A percentile compares a stretch with the other conserved stretches of the same genome.
These are phyloP conservation scores for Orthosia cruda DNA, from an alignment of 2,888 invertebrate species.

Conservation along the genomic window DNA sequence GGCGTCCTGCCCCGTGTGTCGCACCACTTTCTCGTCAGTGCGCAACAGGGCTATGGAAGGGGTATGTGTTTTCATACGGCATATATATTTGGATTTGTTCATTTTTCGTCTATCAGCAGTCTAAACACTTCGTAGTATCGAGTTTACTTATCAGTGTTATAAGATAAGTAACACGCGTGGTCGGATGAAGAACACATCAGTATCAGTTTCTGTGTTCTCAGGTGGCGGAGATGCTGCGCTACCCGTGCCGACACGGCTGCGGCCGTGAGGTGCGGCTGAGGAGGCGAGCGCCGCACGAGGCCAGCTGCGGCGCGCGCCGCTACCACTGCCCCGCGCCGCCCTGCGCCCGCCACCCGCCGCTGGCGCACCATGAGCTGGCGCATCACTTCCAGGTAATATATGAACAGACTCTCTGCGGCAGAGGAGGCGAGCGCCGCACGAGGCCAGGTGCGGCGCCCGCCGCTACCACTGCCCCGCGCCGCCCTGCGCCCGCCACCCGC, in stretches of 20 bases:
- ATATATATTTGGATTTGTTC: background rate
- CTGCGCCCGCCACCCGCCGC: too few species aligned
- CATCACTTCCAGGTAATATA: too few species aligned
- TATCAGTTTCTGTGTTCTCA: conserved; percentile 59
- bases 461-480: too few species aligned
- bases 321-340: too few species aligned
- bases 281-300: conserved; percentile 88
- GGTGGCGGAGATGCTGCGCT: conserved; percentile 90
- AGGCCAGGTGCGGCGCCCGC: too few species aligned
- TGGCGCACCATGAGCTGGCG: too few species aligned
- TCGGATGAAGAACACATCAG: conserved; percentile 13
- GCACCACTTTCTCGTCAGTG: conserved; percentile 89
- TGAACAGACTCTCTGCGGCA: too few species aligned
- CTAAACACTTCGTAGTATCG: background rate
- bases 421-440: conserved; percentile 88
- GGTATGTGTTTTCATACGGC: conserved; percentile 72
- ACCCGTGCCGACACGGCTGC: conserved; percentile 91
- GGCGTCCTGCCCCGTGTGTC: conserved; percentile 92
- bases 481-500: too few species aligned
- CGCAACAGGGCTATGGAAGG: conserved; percentile 91
- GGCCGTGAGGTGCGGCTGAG: conserved; percentile 86
- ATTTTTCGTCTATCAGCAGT: background rate
- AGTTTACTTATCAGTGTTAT: background rate
- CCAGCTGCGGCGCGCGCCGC: too few species aligned
- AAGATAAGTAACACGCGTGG: background rate